phyloP scores from a whole-genome alignment of 2,797 vertebrate species.

The Paedocypris micromegethes region DNA sequence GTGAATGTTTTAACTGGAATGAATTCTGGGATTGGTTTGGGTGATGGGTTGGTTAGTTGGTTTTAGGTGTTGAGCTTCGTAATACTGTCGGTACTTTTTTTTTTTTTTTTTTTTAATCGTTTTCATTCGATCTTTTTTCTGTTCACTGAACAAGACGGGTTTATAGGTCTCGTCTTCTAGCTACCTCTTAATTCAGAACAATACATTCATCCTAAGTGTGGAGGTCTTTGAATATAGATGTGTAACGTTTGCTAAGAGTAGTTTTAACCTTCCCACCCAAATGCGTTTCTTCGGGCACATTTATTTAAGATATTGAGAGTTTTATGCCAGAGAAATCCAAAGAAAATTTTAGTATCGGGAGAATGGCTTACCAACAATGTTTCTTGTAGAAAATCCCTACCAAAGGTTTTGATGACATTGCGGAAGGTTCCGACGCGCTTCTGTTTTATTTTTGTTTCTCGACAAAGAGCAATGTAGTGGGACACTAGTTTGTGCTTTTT shows the following conservation, averaged over 20 bases:
- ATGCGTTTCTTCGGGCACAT: slow-evolving; percentile 44
- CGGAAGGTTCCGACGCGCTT: slow-evolving; percentile 30
- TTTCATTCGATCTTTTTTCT: slow-evolving; percentile 13
- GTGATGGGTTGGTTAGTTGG: slow-evolving; percentile 55
- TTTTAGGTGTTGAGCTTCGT: slow-evolving; percentile 63
- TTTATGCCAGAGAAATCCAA: slow-evolving; percentile 54
- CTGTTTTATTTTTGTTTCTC: slow-evolving; percentile 25
- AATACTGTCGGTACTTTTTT: slow-evolving; percentile 62
- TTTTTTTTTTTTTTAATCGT: slow-evolving; percentile 43
- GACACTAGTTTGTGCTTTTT: slow-evolving; percentile 42
- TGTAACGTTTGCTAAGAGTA: slow-evolving; percentile 58
- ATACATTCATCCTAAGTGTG: slow-evolving; percentile 63
- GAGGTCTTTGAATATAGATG: slow-evolving; percentile 62
- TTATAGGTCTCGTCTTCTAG: slow-evolving; percentile 66
- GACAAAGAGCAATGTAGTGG: slow-evolving; percentile 39
- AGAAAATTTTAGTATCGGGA: slow-evolving; percentile 48
- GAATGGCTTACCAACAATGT: slow-evolving; percentile 43
- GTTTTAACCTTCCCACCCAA: slow-evolving; percentile 46
- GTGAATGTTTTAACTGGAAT: slow-evolving; percentile 78
- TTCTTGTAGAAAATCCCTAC: slow-evolving; percentile 51
- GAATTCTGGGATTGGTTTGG: slow-evolving; percentile 45
- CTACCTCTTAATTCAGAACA: slow-evolving; percentile 81
- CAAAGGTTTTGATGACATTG: slow-evolving; percentile 49
- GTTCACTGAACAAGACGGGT: slow-evolving; percentile 47
- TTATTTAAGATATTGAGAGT: slow-evolving; percentile 51